Percentiles rank a stretch among this genome's conserved stretches.
These are phyloP conservation scores for Zophobas atratus DNA, from an alignment of 1,140 invertebrate species.

Conservation along the genomic window DNA sequence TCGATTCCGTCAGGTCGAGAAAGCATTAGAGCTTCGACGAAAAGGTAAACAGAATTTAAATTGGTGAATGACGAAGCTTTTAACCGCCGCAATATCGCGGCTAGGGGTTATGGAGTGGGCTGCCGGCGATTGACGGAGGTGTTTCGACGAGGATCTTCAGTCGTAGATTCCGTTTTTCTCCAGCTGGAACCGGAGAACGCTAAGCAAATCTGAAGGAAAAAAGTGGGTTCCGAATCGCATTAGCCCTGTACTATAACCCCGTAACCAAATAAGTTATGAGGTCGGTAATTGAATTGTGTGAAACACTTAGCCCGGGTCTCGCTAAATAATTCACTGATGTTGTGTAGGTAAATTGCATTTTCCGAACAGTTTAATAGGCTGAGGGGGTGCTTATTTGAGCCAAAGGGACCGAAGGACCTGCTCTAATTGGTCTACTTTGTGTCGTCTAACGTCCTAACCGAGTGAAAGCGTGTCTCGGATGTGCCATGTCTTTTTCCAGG, in stretches of 20 bases:
- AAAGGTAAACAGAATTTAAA: slow-evolving; percentile 3
- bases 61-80: neutral
- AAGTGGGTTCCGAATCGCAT: neutral
- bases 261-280: slow-evolving; percentile 33
- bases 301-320: slow-evolving; percentile 30
- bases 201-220: slow-evolving; percentile 4
- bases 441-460: neutral
- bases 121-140: neutral
- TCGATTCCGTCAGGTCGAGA: neutral
- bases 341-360: slow-evolving; percentile 28
- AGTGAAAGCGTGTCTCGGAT: too few relatives aligned
- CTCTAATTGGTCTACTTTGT: slow-evolving; percentile 1
- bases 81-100: neutral
- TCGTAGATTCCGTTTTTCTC: slow-evolving; percentile 2
- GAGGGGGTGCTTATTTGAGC: neutral
- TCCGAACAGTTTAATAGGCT: slow-evolving; percentile 14
- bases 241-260: neutral
- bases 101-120: neutral
- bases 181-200: neutral
- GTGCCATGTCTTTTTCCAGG: too few relatives aligned
- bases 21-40: neutral
- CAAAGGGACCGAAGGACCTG: neutral
- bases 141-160: neutral
- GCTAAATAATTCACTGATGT: slow-evolving; percentile 42
- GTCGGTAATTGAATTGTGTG: slow-evolving; percentile 31